These are phyloP conservation scores for Eristalis pertinax DNA, from an alignment of 2,888 invertebrate genomes.

Conservation along the genomic window DNA sequence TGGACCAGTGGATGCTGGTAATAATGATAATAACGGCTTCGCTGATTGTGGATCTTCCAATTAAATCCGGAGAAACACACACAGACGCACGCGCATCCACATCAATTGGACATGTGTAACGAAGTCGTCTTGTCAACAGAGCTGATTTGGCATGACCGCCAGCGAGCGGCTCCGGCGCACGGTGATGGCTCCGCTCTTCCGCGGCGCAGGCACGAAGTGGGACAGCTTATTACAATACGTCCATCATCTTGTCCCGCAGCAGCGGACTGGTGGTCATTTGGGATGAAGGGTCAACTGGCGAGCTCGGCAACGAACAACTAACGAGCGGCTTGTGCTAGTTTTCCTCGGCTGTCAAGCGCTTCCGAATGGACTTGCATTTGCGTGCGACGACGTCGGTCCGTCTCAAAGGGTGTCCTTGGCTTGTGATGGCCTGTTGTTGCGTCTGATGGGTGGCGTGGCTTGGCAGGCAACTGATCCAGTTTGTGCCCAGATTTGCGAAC, in stretches of 20 bases:
- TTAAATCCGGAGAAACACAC: slow-evolving; percentile 35
- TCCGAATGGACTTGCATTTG: background rate
- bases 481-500: background rate
- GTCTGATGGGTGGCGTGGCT: background rate
- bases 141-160: slow-evolving; percentile 27
- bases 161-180: slow-evolving; percentile 27
- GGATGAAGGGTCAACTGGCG: background rate
- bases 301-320: slow-evolving; percentile 23
- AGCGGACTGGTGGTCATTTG: slow-evolving; percentile 42
- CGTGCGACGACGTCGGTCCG: background rate
- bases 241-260: slow-evolving; percentile 55
- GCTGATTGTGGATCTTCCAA: slow-evolving; percentile 62
- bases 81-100: background rate
- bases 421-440: too few relatives aligned
- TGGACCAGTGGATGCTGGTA: background rate
- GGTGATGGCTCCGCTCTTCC: slow-evolving; percentile 24
- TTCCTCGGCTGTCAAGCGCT: slow-evolving; percentile 1
- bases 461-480: background rate
- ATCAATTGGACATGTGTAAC: slow-evolving; percentile 56
- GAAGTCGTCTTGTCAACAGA: slow-evolving; percentile 56
- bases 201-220: slow-evolving; percentile 57
- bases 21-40: slow-evolving; percentile 59
- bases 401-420: background rate
- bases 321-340: slow-evolving; percentile 56
- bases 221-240: slow-evolving; percentile 65